A percentile compares a stretch with the other conserved stretches of the same genome.
Evolutionary conservation across 2,113 vertebrate genomes (phyloP).

Genomic region (Archilochus colubris): DNA sequence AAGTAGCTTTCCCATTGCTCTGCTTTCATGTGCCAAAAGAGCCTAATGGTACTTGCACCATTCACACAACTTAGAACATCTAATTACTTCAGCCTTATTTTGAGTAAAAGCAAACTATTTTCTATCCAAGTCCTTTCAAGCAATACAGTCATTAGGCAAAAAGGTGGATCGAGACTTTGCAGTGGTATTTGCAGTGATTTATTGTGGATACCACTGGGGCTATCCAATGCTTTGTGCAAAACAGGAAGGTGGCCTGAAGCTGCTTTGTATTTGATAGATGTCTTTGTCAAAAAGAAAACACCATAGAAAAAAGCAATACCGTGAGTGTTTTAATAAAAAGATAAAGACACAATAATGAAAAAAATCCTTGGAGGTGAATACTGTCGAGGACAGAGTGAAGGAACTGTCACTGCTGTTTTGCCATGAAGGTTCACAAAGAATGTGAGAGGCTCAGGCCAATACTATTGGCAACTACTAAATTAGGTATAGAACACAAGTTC

Average conservation of each 20-base stretch:
- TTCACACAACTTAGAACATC: slow-evolving; percentile 8
- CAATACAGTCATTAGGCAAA: neutral
- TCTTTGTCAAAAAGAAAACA: neutral
- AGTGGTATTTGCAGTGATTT: neutral
- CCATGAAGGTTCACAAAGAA: neutral
- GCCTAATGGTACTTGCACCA: neutral
- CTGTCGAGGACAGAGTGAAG: neutral
- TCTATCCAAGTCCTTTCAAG: neutral
- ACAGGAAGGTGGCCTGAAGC: neutral
- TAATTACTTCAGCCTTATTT: slow-evolving; percentile 21
- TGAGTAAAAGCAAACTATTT: slow-evolving; percentile 12
- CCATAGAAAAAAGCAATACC: neutral
- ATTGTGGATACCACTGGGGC: neutral
- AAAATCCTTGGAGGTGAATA: neutral
- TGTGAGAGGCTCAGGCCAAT: neutral
- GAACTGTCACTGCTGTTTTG: neutral
- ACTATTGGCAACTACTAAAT: neutral
- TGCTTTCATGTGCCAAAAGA: slow-evolving; percentile 10
- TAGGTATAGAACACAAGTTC: slow-evolving; percentile 1
- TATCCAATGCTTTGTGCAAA: neutral
- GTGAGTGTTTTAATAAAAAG: neutral
- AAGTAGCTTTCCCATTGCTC: slow-evolving; percentile 52
- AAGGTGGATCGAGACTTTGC: neutral
- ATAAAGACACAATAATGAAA: neutral
- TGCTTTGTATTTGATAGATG: neutral